A percentile compares a stretch with the other conserved stretches of the same genome.
Conservation (phyloP, 1,140 invertebrate genomes). For the Drosophila asahinai region DNA sequence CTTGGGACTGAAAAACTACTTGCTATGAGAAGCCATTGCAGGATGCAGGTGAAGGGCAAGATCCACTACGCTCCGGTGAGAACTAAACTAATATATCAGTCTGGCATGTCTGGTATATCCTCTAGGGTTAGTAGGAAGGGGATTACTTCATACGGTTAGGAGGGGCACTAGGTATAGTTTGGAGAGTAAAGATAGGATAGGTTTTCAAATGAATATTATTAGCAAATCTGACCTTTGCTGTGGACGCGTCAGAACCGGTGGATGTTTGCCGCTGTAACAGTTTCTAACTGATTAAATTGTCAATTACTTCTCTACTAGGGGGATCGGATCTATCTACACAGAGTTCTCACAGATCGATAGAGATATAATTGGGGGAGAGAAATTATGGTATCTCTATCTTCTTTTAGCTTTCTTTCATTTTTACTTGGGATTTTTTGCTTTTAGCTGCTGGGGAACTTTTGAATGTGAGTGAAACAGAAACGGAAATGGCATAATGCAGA, state of each 20-base stretch:
- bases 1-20: conserved; percentile 9
- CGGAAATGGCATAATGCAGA: conserved; percentile 22
- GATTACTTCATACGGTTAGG: conserved; percentile 7
- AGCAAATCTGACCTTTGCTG: conserved; percentile 83
- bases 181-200: conserved; percentile 15
- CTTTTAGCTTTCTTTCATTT: background rate
- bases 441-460: background rate
- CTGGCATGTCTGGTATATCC: background rate
- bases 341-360: conserved; percentile 6
- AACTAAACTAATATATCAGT: conserved; percentile 22
- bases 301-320: conserved; percentile 3
- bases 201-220: conserved; percentile 30
- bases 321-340: conserved; percentile 6
- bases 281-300: conserved; percentile 67
- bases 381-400: background rate
- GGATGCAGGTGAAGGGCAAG: conserved; percentile 25
- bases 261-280: conserved; percentile 82
- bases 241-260: conserved; percentile 74
- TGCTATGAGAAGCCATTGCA: conserved; percentile 24
- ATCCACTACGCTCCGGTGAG: conserved; percentile 15
- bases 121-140: conserved; percentile 22
- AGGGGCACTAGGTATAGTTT: background rate
- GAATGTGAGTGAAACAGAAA: conserved; percentile 17
- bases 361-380: background rate
- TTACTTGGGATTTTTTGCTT: background rate